Conservation (phyloP, 2,888 invertebrate genomes). For the Clitarchus hookeri region DNA sequence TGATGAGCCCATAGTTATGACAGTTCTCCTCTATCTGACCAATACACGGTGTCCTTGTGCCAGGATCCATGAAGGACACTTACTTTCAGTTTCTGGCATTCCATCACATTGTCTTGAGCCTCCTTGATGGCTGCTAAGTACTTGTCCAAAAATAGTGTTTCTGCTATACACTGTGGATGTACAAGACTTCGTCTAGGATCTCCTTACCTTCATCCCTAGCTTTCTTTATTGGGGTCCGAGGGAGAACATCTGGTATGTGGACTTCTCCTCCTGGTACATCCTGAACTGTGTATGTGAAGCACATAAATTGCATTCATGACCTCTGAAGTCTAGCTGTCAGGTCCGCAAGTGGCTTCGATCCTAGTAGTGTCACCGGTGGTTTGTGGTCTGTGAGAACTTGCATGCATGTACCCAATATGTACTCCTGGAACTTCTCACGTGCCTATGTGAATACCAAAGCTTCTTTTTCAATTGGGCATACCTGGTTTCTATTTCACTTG, state of each 20-base stretch:
- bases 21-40: background rate
- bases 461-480: background rate
- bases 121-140: background rate
- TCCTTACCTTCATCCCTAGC: background rate
- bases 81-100: background rate
- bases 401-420: background rate
- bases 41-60: background rate
- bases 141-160: too few relatives aligned
- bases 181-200: background rate
- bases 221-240: background rate
- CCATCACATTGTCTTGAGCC: background rate
- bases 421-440: background rate
- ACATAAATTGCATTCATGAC: background rate
- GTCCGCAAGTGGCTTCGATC: background rate
- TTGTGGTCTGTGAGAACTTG: background rate
- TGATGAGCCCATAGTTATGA: background rate
- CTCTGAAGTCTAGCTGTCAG: background rate
- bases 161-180: background rate
- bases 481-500: background rate
- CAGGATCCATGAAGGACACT: background rate
- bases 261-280: background rate
- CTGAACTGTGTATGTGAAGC: background rate
- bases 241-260: background rate
- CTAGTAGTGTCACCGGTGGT: background rate
- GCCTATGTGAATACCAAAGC: background rate